Evolutionary conservation across 2,888 invertebrate genomes (phyloP).

Genomic region (Criorhina ranunculi): DNA sequence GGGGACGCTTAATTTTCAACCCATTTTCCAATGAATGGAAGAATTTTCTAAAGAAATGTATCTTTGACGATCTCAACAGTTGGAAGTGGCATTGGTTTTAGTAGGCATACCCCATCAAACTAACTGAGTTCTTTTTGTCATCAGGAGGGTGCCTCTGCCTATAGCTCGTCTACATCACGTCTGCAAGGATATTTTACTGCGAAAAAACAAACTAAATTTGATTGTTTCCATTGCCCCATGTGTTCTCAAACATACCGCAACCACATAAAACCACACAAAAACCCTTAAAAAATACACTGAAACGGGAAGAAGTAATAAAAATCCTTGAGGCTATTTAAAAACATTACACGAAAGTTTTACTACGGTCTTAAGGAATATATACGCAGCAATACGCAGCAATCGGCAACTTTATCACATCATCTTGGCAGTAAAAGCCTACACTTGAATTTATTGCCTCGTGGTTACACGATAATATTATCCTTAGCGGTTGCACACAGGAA

Average conservation of each 20-base stretch:
- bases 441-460: conserved; percentile 31
- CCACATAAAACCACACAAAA: conserved; percentile 10
- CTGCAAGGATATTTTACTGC: too few species aligned
- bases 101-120: too few species aligned
- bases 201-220: too few species aligned
- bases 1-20: too few species aligned
- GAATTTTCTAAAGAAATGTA: too few species aligned
- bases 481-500: not conserved
- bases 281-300: not conserved
- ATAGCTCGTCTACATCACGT: too few species aligned
- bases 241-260: not conserved
- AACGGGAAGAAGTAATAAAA: conserved; percentile 6
- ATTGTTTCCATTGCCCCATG: not conserved
- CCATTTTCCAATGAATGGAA: too few species aligned
- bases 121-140: too few species aligned
- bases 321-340: conserved; percentile 4
- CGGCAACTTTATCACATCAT: conserved; percentile 36
- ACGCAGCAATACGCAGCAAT: conserved; percentile 11
- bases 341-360: conserved; percentile 45
- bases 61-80: too few species aligned
- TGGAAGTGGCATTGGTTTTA: too few species aligned
- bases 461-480: conserved; percentile 21
- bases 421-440: conserved; percentile 41
- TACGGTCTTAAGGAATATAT: conserved; percentile 28
- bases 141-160: too few species aligned